A percentile compares a stretch with the other conserved stretches of the same genome.
Evolutionary conservation across 2,797 vertebrate genomes (phyloP).

Genomic region (Poecilia gillii): DNA sequence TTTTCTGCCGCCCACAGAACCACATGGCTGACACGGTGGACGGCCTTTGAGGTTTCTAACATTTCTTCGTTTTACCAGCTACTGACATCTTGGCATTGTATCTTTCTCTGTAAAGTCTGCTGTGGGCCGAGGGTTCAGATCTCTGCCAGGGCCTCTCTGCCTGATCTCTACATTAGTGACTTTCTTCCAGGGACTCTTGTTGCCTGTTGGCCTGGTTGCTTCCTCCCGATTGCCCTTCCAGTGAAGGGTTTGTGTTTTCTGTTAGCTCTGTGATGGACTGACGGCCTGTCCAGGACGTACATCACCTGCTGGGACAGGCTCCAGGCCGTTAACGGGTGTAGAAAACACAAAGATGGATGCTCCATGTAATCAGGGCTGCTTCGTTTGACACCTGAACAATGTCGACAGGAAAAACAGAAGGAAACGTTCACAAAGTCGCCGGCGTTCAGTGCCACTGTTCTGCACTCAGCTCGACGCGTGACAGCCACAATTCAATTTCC

Average conservation of each 20-base stretch:
- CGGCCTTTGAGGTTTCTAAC: background rate
- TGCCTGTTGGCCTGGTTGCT: background rate
- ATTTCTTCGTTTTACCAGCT: background rate
- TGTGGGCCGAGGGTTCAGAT: background rate
- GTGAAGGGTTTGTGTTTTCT: background rate
- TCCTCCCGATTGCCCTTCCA: background rate
- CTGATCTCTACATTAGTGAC: background rate
- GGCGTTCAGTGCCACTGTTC: background rate
- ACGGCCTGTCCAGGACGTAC: background rate
- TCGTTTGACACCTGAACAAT: background rate
- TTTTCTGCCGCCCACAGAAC: background rate
- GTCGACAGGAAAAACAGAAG: slow-evolving; percentile 1
- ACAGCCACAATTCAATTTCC: background rate
- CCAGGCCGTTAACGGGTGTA: background rate
- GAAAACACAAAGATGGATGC: background rate
- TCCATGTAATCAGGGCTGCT: background rate
- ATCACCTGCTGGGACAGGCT: background rate
- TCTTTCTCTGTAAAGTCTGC: background rate
- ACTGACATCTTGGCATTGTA: background rate
- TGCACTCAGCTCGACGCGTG: background rate
- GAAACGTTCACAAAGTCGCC: background rate
- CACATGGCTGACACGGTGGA: background rate
- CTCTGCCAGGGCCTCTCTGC: background rate
- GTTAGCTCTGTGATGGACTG: background rate
- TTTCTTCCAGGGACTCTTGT: background rate